Conservation (phyloP, 2,797 vertebrate species). For the Acropternis orthonyx region DNA sequence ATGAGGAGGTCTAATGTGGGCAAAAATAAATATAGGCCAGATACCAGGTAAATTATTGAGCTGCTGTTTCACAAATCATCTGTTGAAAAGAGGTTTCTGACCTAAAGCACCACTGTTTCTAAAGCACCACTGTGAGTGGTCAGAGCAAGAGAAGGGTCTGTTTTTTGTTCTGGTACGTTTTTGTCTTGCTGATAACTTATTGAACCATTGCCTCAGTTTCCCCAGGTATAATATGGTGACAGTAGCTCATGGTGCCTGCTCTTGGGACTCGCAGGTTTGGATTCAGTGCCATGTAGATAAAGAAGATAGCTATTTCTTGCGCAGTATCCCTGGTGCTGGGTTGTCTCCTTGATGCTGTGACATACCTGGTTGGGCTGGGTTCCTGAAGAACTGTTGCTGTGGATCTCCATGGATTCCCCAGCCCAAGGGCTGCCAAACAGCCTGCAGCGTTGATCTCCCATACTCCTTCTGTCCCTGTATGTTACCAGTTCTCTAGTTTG, state of each 20-base stretch:
- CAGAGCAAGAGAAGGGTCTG: neutral
- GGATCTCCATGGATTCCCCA: neutral
- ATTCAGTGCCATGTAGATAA: neutral
- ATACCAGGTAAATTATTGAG: neutral
- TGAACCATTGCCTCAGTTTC: neutral
- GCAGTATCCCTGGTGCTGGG: neutral
- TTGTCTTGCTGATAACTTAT: neutral
- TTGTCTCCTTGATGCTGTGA: fast-evolving
- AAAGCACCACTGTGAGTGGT: neutral
- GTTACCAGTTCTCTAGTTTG: neutral
- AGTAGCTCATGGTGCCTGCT: neutral
- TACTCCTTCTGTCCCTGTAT: neutral
- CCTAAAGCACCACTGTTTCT: neutral
- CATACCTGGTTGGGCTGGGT: fast-evolving
- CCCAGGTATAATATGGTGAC: neutral
- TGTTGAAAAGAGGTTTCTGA: neutral
- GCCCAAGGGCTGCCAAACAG: neutral
- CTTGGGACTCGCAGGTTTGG: neutral
- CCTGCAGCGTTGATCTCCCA: neutral
- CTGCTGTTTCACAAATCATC: neutral
- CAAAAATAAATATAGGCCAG: neutral
- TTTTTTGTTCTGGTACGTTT: neutral
- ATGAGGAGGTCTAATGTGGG: neutral
- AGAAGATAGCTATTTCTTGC: neutral
- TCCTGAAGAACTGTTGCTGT: neutral